Percentiles rank a stretch among this genome's conserved stretches.
Conservation (phyloP, 2,113 vertebrate genomes). For the Lampris incognitus region DNA sequence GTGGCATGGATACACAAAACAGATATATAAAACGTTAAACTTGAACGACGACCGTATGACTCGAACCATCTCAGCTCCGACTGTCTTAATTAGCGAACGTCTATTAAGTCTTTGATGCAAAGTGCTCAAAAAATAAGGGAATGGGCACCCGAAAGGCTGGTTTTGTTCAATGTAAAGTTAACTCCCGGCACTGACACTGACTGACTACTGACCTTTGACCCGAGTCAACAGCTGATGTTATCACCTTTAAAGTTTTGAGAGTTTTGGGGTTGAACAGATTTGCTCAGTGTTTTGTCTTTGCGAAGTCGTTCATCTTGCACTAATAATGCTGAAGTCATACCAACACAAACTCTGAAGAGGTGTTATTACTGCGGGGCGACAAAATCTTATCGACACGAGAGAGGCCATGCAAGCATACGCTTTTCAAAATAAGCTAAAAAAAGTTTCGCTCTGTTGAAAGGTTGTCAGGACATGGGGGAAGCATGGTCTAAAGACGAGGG, state of each 20-base stretch:
- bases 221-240: not conserved
- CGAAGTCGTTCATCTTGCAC: not conserved
- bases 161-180: constrained; percentile 43
- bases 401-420: not conserved
- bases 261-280: not conserved
- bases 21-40: constrained; percentile 20
- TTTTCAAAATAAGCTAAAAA: not conserved
- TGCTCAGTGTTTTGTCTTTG: too few species aligned
- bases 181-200: constrained; percentile 26
- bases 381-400: not conserved
- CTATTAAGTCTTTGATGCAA: not conserved
- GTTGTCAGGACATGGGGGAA: constrained; percentile 29
- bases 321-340: not conserved
- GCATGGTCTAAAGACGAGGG: not conserved
- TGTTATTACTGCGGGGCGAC: not conserved
- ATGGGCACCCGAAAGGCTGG: constrained; percentile 59
- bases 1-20: not conserved
- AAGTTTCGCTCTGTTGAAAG: not conserved
- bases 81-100: not conserved
- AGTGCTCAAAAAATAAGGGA: constrained; percentile 16
- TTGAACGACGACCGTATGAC: constrained; percentile 24
- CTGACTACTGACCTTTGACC: constrained; percentile 22
- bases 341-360: not conserved
- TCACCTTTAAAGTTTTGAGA: constrained; percentile 8
- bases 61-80: constrained; percentile 9